A percentile compares a stretch with the other conserved stretches of the same genome.
These are phyloP conservation scores for Dasysyrphus albostriatus DNA, from an alignment of 2,888 invertebrate genomes.

Conservation along the genomic window DNA sequence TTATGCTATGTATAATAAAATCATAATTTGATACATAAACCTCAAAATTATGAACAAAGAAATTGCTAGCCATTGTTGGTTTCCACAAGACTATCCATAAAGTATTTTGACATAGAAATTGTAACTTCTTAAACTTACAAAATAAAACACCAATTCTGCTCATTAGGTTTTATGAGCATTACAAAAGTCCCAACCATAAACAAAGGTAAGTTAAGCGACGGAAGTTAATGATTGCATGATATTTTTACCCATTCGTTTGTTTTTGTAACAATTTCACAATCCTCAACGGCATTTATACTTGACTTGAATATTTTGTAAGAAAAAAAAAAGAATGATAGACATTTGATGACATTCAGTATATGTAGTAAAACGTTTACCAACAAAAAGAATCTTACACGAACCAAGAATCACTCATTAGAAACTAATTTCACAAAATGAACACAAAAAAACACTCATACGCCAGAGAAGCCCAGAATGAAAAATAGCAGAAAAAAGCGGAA, in stretches of 20 bases:
- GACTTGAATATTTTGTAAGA: conserved; percentile 10
- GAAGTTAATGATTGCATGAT: conserved; percentile 55
- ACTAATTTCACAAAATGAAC: conserved; percentile 17
- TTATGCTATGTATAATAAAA: no score
- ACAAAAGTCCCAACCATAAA: conserved; percentile 9
- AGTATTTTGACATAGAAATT: conserved; percentile 55
- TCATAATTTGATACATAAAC: neutral
- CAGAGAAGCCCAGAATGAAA: conserved; percentile 32
- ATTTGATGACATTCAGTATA: conserved; percentile 49
- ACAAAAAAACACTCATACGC: conserved; percentile 55
- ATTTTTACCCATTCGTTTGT: conserved; percentile 31
- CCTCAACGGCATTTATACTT: conserved; percentile 29
- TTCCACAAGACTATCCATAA: conserved; percentile 10
- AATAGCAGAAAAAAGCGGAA: conserved; percentile 24
- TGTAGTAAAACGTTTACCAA: conserved; percentile 24
- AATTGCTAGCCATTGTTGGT: neutral
- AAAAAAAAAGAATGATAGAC: conserved; percentile 9
- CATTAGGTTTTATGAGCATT: conserved; percentile 16
- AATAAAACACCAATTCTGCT: neutral
- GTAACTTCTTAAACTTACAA: neutral
- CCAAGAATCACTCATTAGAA: conserved; percentile 35
- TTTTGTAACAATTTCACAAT: conserved; percentile 29
- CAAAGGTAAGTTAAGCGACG: neutral
- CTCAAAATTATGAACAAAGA: neutral
- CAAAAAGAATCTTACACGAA: conserved; percentile 34